A percentile compares a stretch with the other conserved stretches of the same genome.
Conservation (phyloP, 2,113 vertebrate species). For the Limanda limanda region DNA sequence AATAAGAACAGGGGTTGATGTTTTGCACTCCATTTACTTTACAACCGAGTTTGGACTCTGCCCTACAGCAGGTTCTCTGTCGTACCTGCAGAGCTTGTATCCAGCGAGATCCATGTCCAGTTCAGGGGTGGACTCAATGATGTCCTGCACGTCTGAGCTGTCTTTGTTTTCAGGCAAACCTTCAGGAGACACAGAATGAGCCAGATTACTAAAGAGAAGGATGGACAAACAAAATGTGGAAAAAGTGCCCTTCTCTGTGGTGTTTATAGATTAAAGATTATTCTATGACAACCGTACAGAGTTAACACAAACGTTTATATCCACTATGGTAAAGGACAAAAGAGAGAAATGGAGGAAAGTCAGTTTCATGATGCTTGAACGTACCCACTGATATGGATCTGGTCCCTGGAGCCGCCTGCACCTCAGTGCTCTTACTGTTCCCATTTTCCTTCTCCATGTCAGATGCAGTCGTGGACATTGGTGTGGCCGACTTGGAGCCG, state of each 20-base stretch:
- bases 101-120: constrained; percentile 95
- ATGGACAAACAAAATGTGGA: background rate
- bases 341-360: background rate
- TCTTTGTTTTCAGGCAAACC: constrained; percentile 93
- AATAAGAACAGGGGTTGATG: background rate
- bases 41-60: background rate
- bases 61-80: background rate
- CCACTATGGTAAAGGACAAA: background rate
- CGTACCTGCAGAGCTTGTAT: constrained; percentile 91
- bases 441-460: constrained; percentile 82
- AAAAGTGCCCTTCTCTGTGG: background rate
- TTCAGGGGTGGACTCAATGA: constrained; percentile 98
- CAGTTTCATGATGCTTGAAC: constrained; percentile 38
- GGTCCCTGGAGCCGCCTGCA: constrained; percentile 90
- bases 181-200: constrained; percentile 54
- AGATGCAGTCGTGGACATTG: constrained; percentile 85
- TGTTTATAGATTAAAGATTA: background rate
- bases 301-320: background rate
- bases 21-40: background rate
- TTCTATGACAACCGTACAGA: background rate
- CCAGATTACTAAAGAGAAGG: background rate
- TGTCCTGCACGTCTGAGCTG: constrained; percentile 95
- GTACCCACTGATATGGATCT: constrained; percentile 89
- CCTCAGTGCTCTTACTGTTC: constrained; percentile 88
- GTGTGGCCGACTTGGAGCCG: constrained; percentile 88